A percentile compares a stretch with the other conserved stretches of the same genome.
These are phyloP conservation scores for Sebastes iracundus DNA, from an alignment of 2,797 vertebrate species.

Conservation along the genomic window DNA sequence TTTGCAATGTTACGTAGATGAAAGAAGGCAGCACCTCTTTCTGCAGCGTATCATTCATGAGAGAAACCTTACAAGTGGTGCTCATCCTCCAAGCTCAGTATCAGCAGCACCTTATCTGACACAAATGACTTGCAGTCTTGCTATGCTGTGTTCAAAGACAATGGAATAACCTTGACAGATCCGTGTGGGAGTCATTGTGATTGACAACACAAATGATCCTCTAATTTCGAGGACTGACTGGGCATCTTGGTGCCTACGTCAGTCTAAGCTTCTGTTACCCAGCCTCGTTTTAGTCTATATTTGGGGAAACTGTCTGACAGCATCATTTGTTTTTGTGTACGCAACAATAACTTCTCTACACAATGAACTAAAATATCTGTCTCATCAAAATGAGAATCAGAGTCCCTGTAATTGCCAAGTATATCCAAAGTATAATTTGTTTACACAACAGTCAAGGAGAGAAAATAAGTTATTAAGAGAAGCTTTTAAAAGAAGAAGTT, in stretches of 20 bases:
- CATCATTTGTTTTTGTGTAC: neutral
- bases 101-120: neutral
- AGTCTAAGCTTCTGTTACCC: neutral
- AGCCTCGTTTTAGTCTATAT: neutral
- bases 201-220: conserved; percentile 16
- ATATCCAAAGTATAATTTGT: neutral
- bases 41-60: neutral
- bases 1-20: too few species aligned
- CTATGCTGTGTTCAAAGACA: neutral
- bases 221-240: conserved; percentile 1
- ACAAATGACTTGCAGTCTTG: neutral
- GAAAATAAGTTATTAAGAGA: neutral
- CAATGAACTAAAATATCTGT: neutral
- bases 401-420: neutral
- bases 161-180: conserved; percentile 21
- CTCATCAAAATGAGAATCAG: neutral
- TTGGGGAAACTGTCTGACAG: neutral
- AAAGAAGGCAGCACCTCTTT: neutral
- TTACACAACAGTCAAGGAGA: neutral
- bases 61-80: neutral
- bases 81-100: neutral
- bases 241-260: neutral
- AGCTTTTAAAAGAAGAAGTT: neutral
- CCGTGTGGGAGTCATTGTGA: conserved; percentile 19
- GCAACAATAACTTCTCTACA: neutral